Evolutionary conservation across 2,797 vertebrate species (phyloP), one percentile per base, ranked within the genome.

Genomic region (Artibeus lituratus): DNA sequence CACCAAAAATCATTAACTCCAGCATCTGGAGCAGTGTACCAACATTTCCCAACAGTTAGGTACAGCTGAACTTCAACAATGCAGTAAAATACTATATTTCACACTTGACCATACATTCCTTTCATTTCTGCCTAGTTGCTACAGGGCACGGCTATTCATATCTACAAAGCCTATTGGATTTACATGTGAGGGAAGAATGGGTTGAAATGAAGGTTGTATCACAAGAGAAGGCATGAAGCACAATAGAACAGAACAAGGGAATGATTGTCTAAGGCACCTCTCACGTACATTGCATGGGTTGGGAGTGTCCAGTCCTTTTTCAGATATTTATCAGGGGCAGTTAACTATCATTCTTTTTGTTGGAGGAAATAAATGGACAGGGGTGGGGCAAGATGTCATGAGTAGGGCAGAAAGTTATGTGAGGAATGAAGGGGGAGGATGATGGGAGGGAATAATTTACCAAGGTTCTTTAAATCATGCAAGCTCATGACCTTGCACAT

Each of bases 41-140:
- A 94, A 96, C 95, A 92, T 88, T 95, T 95, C 74, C 93, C 91
- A 96, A 96, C 93, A 84, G 92, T 95, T 95, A 83, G 67, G 39
- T 59, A 59, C 32, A 88, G 91, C 82, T 87, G 83, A 93, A 67
- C 80, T 87, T 95, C 92, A 86, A 81, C 69, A 80, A 62, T 18
- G 81, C 44, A 93, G 90, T 91, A 87, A 96, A 96, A 97, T 95
- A 88, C 77, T 91, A 86, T 62, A 97, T 88, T 83, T 90, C 88
- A 97, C 96, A 94, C 82, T 59, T 89, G 70, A 90, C 86, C 90
- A 10, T 91, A 39, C 97, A 98, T 98, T 97, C 98, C 97, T 96
- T 96, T 97, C 96, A 98, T 98, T 97, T 98, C 97, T 97, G 91
- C 97, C 91, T 91, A 98, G 97, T 97, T 98, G 97, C 97, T 91